Conservation (phyloP, 1,140 invertebrate species). For the Centruroides sculpturatus region DNA sequence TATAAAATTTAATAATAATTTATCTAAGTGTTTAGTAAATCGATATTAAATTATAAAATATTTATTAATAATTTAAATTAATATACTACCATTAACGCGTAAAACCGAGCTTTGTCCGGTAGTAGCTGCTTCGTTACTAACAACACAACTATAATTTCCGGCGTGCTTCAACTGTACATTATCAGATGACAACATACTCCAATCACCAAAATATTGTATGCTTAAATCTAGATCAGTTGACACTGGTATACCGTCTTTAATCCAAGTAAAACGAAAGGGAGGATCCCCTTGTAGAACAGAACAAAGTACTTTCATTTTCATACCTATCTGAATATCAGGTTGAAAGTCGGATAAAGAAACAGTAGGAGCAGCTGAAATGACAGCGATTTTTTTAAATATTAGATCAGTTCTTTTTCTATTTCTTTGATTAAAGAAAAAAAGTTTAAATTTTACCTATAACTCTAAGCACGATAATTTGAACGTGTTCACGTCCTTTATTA, state of each 20-base stretch:
- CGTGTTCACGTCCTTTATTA: too few relatives aligned
- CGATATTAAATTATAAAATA: too few relatives aligned
- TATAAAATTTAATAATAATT: neutral
- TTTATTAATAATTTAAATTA: neutral
- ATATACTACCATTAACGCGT: constrained; percentile 54
- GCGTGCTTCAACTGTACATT: constrained; percentile 11
- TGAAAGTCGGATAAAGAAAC: constrained; percentile 11
- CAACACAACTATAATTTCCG: constrained; percentile 30
- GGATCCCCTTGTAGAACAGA: constrained; percentile 16
- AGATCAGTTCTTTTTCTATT: too few relatives aligned
- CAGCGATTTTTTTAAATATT: neutral
- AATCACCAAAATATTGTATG: constrained; percentile 23
- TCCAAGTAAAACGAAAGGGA: constrained; percentile 16
- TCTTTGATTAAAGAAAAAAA: too few relatives aligned
- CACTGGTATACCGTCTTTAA: constrained; percentile 9
- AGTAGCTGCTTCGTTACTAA: constrained; percentile 43
- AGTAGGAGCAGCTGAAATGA: neutral
- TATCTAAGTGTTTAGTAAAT: too few relatives aligned
- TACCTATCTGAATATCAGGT: constrained; percentile 47
- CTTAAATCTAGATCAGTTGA: neutral
- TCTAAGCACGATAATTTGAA: too few relatives aligned
- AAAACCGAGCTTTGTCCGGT: constrained; percentile 55
- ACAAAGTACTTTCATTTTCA: constrained; percentile 38
- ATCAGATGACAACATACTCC: constrained; percentile 16
- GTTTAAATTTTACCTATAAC: too few relatives aligned